Evolutionary conservation across 2,888 invertebrate genomes (phyloP).

Genomic region (Andrena dorsata): DNA sequence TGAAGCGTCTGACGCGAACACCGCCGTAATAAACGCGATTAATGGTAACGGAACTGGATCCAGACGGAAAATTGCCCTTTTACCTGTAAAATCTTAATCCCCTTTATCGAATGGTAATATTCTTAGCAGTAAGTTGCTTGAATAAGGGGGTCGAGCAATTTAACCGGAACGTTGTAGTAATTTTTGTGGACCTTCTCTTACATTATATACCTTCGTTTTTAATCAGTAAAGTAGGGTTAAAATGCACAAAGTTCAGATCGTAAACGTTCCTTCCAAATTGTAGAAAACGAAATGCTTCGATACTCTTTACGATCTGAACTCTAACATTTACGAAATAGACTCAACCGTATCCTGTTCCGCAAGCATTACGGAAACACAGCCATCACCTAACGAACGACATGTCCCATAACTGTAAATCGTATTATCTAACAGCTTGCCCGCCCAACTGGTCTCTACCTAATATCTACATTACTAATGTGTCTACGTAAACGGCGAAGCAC

Average conservation of each 20-base stretch:
- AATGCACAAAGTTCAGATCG: no score
- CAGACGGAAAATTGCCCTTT: background rate
- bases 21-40: constrained; percentile 48
- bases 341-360: background rate
- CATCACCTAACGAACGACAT: constrained; percentile 70
- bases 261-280: no score
- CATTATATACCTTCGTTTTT: no score
- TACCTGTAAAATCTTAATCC: constrained; percentile 25
- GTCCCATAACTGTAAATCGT: constrained; percentile 70
- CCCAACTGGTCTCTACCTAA: constrained; percentile 58
- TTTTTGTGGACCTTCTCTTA: no score
- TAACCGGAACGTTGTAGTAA: background rate
- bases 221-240: no score
- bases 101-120: constrained; percentile 2
- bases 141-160: background rate
- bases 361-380: constrained; percentile 59
- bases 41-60: constrained; percentile 38
- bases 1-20: constrained; percentile 45
- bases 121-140: background rate
- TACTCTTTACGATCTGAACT: no score
- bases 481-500: constrained; percentile 55
- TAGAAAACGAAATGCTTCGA: no score
- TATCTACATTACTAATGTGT: constrained; percentile 61
- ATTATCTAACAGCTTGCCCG: constrained; percentile 69
- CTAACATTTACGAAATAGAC: no score